A percentile compares a stretch with the other conserved stretches of the same genome.
These are phyloP conservation scores for Lacerta viridis DNA, from an alignment of 2,797 vertebrate species.

Conservation along the genomic window DNA sequence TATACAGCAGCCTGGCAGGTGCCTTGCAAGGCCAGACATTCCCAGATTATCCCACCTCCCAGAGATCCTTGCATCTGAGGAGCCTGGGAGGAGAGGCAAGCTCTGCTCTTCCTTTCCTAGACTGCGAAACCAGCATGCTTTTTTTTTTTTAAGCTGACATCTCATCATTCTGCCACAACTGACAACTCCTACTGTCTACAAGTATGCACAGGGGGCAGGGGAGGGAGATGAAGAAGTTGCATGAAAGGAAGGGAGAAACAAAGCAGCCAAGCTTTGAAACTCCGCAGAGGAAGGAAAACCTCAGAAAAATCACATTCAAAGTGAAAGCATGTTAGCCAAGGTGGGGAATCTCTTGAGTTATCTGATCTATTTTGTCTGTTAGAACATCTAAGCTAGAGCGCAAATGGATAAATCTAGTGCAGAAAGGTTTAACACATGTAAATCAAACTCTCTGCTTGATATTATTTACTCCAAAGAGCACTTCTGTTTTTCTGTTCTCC, in stretches of 20 bases:
- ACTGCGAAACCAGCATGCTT: slow-evolving; percentile 9
- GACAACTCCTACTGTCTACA: slow-evolving; percentile 13
- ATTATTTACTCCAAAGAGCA: slow-evolving; percentile 24
- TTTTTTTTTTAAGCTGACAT: neutral
- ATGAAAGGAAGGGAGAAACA: neutral
- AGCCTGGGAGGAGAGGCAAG: neutral
- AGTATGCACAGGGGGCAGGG: neutral
- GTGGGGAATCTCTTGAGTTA: neutral
- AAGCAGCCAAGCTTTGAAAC: slow-evolving; percentile 3
- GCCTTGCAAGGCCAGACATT: neutral
- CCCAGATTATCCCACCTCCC: slow-evolving; percentile 11
- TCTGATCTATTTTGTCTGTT: neutral
- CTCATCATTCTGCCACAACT: neutral
- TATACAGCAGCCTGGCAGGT: slow-evolving; percentile 12
- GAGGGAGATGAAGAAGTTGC: slow-evolving; percentile 25
- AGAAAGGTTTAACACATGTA: slow-evolving; percentile 31
- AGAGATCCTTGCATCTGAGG: neutral
- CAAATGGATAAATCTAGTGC: slow-evolving; percentile 19
- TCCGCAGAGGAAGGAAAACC: neutral
- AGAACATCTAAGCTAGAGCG: neutral
- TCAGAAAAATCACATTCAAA: neutral
- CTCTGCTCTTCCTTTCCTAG: neutral
- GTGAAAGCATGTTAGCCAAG: neutral
- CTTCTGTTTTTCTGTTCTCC: neutral
- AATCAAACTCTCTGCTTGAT: neutral